Base-by-base conservation (phyloP, 2,113 vertebrate species). In the Lamprotornis superbus region DNA sequence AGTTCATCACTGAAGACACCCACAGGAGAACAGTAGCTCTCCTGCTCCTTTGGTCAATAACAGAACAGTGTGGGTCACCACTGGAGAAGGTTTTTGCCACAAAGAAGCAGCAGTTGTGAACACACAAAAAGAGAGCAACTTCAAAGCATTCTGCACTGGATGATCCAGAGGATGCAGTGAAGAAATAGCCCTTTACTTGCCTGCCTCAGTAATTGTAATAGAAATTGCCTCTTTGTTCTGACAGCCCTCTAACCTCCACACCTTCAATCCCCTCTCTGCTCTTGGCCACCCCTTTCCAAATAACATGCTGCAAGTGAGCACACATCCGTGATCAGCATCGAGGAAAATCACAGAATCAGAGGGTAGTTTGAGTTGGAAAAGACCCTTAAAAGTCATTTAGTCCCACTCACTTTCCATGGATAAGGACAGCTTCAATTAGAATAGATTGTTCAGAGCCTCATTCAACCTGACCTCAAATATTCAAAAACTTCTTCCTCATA, bases 281-380 rank as follows among this genome's bases (percentile, higher is more conserved):
- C 61, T 52, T 15, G 31, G 39, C 20, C 68, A 55, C 5, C 10
- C 30, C 18, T 75, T 76, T 55, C 44, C 56, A 30, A 65, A 30
- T 12, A 2, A 1, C 35, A 20, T 0, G 1, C 15, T 33, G 20
- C 71, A 22, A 10, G 8, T 6, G n/a, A 40, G 14, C 23, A 15
- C 7, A 11, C 7, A 44, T 21, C 46, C 27, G 13, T 21, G 10
- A 53, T 8, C 55, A 73, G 5, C 24, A 31, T 7, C 14, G 30
- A 73, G 13, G 25, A 37, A 77, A 89, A 37, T 18, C 39, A 91
- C 1, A 67, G 39, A 82, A 67, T 60, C 28, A 46, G 63, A 68
- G 46, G 69, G 49, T 10, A 63, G 56, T 35, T 4, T 35, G 15
- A 53, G 10, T 33, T 63, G 42, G 35, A n/a, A 55, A 60, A 61